phyloP scores from a whole-genome alignment of 2,113 vertebrate genomes.

The Strix aluco region DNA sequence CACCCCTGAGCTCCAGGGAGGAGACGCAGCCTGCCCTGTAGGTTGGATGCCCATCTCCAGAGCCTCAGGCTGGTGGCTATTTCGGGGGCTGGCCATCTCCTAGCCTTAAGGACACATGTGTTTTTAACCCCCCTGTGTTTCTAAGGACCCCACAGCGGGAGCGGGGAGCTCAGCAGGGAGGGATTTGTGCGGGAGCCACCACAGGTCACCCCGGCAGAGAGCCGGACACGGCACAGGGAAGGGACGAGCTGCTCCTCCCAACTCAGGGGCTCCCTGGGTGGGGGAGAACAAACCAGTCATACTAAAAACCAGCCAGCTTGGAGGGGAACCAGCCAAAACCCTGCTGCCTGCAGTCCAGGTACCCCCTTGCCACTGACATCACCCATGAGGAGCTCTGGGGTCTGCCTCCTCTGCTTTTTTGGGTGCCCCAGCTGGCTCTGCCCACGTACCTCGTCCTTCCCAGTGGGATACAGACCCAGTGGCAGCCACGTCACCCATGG shows the following conservation, averaged over 20 bases:
- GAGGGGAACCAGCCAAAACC: neutral
- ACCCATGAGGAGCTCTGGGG: neutral
- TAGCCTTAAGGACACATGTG: neutral
- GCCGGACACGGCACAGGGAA: rapidly evolving
- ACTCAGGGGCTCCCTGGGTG: neutral
- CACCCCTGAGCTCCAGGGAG: neutral
- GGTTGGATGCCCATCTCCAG: neutral
- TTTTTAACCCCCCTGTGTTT: neutral
- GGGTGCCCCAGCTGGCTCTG: neutral
- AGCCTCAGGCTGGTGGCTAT: neutral
- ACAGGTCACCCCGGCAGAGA: rapidly evolving
- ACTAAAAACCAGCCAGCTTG: neutral
- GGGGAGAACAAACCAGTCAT: neutral
- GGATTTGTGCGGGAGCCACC: rapidly evolving
- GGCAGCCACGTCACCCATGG: rapidly evolving
- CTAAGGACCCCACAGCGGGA: neutral
- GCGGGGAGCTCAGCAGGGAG: neutral
- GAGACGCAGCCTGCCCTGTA: rapidly evolving
- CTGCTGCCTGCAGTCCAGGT: neutral
- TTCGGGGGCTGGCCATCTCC: neutral
- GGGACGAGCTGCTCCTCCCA: neutral
- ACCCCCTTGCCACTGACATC: neutral
- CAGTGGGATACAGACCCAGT: neutral
- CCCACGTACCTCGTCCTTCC: rapidly evolving
- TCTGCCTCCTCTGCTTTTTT: neutral